Evolutionary conservation across 2,888 invertebrate species (phyloP), one percentile per base, ranked within the genome.

Genomic region (Malthinus seriepunctatus): DNA sequence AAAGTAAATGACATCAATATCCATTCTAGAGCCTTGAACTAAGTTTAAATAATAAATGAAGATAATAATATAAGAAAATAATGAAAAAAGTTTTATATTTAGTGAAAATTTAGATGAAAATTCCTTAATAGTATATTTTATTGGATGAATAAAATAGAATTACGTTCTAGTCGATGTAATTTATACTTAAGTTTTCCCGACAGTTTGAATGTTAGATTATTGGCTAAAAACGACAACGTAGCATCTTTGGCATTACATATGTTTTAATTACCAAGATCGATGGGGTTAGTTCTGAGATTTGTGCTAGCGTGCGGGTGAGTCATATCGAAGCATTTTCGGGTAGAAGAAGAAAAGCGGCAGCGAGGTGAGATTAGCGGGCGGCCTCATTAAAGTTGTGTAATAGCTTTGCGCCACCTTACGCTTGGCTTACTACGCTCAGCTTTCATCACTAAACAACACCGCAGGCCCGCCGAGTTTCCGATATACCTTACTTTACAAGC

Each of bases 231-330:
- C 63, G 66, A 62, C 61, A 62, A 58, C 49, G 55, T 48, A 54
- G 51, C 56, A 56, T 39, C 55, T 53, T 56, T 63, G 63, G 66
- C 63, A 62, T 76, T 76, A 77, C 76, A 77, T 77, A 77, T 77
- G 77, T 77, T 77, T 77, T 77, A 77, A 77, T 77, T 77, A 77
- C 75, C 68, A 70, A 72, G 73, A 77, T 77, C 73, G 76, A 77
- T 77, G 74, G 74, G 70, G 67, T 63, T 68, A 72, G 68, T 65
- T 64, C 66, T 68, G 73, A 76, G 76, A 77, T 77, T 77, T 77
- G 76, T 74, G 73, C 55, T 57, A 60, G 62, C 55, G n/a, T n/a
- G 58, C 62, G 60, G 63, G 59, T 56, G 62, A 62, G 65, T 67
- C 62, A 62, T 62, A 62, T 59, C 59, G 59, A 53, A 46, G 51